phyloP scores from a whole-genome alignment of 2,797 vertebrate genomes.

The Ara ararauna region DNA sequence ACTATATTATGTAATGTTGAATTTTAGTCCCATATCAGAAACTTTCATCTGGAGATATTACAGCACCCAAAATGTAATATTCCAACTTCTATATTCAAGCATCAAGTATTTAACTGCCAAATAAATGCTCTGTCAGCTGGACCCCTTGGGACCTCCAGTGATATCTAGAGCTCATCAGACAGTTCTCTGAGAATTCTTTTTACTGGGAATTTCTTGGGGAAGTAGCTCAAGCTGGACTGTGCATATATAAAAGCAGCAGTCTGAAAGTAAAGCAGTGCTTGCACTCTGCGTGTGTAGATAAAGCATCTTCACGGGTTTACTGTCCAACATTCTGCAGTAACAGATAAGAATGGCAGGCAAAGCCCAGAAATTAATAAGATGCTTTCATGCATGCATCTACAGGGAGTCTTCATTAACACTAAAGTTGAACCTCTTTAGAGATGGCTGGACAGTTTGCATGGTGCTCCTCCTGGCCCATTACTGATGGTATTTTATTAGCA shows the following conservation, averaged over 20 bases:
- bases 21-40: slow-evolving; percentile 29
- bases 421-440: slow-evolving; percentile 16
- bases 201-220: background rate
- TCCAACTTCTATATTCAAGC: slow-evolving; percentile 28
- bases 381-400: background rate
- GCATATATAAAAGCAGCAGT: background rate
- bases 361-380: background rate
- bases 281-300: background rate
- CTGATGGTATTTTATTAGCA: background rate
- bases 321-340: background rate
- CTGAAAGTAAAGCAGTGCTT: background rate
- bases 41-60: slow-evolving; percentile 43
- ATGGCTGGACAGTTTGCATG: background rate
- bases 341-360: background rate
- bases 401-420: background rate
- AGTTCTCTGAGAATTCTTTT: background rate
- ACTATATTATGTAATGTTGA: slow-evolving; percentile 13
- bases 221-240: background rate
- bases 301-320: background rate
- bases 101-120: slow-evolving; percentile 42
- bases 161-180: slow-evolving; percentile 16
- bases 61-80: slow-evolving; percentile 36
- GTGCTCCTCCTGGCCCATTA: background rate
- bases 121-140: slow-evolving; percentile 29
- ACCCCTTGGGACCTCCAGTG: background rate